These are phyloP conservation scores for Geophilus truncorum DNA, from an alignment of 2,888 invertebrate genomes.

Conservation along the genomic window DNA sequence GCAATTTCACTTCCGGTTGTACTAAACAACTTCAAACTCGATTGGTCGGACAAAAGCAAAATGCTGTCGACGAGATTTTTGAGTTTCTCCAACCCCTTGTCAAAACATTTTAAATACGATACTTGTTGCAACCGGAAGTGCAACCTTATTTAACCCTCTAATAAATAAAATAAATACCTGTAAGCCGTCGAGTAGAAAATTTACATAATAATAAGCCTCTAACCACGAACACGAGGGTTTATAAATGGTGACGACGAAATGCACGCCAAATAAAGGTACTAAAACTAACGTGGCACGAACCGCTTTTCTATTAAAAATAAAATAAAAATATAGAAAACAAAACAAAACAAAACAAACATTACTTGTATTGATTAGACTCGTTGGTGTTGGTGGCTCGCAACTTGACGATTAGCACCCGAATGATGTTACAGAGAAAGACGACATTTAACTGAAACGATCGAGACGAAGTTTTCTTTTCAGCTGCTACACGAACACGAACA, in stretches of 20 bases:
- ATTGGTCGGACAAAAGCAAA: no score
- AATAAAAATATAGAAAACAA: no score
- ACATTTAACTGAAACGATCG: constrained; percentile 42
- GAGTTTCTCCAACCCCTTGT: no score
- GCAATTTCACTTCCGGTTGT: no score
- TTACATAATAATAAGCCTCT: constrained; percentile 48
- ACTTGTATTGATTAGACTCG: constrained; percentile 53
- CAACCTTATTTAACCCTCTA: no score
- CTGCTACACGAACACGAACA: no score
- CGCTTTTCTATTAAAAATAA: no score
- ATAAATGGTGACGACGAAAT: constrained; percentile 52
- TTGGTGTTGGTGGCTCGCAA: constrained; percentile 49
- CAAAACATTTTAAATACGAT: no score
- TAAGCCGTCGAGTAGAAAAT: constrained; percentile 50
- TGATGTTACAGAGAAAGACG: constrained; percentile 45
- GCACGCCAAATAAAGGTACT: constrained; percentile 53
- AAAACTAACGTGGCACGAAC: constrained; percentile 52
- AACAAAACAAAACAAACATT: background rate
- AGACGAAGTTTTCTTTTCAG: background rate
- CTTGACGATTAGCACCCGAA: constrained; percentile 49
- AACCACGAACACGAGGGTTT: constrained; percentile 46
- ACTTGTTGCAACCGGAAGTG: no score
- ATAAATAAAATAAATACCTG: constrained; percentile 45
- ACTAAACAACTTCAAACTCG: no score
- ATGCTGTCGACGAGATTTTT: no score